Conservation (phyloP, 2,797 vertebrate species). For the Hippopotamyrus pictus region DNA sequence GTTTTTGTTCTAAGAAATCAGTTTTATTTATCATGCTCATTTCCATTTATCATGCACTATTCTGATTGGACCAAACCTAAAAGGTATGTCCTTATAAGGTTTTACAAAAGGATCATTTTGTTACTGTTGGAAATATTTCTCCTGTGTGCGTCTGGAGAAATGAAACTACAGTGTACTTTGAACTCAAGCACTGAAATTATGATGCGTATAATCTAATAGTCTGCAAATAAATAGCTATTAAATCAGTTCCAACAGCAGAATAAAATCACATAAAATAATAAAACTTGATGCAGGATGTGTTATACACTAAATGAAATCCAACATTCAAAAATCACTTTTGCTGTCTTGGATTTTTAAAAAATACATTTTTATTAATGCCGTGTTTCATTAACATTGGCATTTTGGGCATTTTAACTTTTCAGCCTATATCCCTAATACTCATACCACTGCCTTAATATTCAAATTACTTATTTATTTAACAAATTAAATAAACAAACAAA, state of each 20-base stretch:
- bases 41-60: background rate
- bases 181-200: background rate
- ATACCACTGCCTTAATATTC: background rate
- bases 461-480: background rate
- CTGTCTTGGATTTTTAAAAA: background rate
- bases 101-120: background rate
- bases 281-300: background rate
- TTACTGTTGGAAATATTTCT: background rate
- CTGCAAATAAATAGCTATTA: background rate
- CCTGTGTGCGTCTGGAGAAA: background rate
- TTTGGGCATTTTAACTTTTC: background rate
- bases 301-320: background rate
- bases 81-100: background rate
- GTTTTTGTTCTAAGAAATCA: background rate
- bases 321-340: background rate
- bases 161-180: background rate
- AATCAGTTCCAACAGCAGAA: background rate
- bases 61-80: background rate
- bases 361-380: background rate
- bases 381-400: background rate
- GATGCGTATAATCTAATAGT: background rate
- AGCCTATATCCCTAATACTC: background rate
- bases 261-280: background rate
- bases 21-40: background rate
- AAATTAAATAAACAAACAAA: background rate